Evolutionary conservation across 2,113 vertebrate genomes (phyloP).

Genomic region (Phyllopteryx taeniolatus): DNA sequence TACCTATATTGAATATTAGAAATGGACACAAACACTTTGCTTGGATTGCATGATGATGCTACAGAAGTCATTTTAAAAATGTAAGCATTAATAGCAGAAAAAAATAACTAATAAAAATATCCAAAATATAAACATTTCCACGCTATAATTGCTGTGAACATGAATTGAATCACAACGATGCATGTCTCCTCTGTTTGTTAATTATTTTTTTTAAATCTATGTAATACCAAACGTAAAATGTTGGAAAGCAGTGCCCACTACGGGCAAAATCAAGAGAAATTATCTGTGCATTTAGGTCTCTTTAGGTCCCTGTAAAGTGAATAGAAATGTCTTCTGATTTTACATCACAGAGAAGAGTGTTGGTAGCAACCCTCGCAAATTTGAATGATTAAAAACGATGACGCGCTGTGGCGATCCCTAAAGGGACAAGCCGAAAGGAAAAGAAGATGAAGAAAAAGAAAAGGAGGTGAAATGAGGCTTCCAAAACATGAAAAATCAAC

Average conservation of each 20-base stretch:
- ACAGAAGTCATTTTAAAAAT: neutral
- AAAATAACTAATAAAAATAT: neutral
- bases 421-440: too few relatives aligned
- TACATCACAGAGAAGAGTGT: too few relatives aligned
- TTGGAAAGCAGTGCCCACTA: neutral
- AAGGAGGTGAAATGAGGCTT: too few relatives aligned
- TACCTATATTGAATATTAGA: constrained; percentile 23
- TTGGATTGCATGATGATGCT: neutral
- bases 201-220: neutral
- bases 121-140: neutral
- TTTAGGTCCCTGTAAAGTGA: neutral
- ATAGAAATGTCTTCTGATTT: too few relatives aligned
- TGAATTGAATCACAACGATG: neutral
- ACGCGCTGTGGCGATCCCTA: too few relatives aligned
- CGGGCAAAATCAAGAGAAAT: neutral
- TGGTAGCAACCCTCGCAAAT: too few relatives aligned
- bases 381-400: too few relatives aligned
- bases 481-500: too few relatives aligned
- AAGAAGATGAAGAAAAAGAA: too few relatives aligned
- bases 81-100: neutral
- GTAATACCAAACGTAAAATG: neutral
- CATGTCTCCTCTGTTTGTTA: neutral
- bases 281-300: neutral
- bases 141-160: neutral
- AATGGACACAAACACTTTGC: constrained; percentile 10